Conservation (phyloP, 1,140 invertebrate species). For the Euura lappo region DNA sequence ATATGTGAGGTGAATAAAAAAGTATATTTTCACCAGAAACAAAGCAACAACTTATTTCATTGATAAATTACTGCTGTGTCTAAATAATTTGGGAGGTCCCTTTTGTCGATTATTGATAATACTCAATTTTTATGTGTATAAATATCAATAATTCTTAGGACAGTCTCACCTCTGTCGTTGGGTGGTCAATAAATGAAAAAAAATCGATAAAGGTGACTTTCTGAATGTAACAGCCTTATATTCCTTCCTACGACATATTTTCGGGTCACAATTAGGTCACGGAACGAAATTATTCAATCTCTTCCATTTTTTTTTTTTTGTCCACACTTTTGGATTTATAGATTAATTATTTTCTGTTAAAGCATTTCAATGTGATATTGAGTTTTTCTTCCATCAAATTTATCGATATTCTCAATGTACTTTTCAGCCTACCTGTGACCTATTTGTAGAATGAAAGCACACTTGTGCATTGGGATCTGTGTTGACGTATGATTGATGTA, state of each 20-base stretch:
- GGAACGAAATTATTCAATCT: not conserved
- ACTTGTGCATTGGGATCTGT: not conserved
- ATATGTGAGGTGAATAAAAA: conserved; percentile 60
- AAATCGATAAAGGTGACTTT: conserved; percentile 52
- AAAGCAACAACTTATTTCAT: conserved; percentile 51
- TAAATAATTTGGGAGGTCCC: conserved; percentile 70
- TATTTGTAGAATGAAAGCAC: not conserved
- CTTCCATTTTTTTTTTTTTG: too few species aligned
- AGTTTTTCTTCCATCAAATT: too few species aligned
- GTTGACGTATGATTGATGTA: not conserved
- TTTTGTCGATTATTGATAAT: conserved; percentile 56
- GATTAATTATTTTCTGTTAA: too few species aligned
- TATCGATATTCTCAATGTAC: too few species aligned
- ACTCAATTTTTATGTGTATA: not conserved
- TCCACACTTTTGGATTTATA: too few species aligned
- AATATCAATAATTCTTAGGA: conserved; percentile 11
- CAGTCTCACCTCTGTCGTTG: conserved; percentile 1
- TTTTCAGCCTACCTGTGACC: not conserved
- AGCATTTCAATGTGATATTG: too few species aligned
- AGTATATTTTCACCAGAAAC: conserved; percentile 51
- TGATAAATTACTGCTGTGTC: conserved; percentile 61
- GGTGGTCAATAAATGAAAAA: not conserved
- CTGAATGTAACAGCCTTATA: conserved; percentile 58
- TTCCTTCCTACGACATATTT: conserved; percentile 52
- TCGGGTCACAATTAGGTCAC: conserved; percentile 24